Percentiles rank a stretch among this genome's conserved stretches.
phyloP scores from a whole-genome alignment of 1,140 invertebrate species.

The Drosophila dunni region DNA sequence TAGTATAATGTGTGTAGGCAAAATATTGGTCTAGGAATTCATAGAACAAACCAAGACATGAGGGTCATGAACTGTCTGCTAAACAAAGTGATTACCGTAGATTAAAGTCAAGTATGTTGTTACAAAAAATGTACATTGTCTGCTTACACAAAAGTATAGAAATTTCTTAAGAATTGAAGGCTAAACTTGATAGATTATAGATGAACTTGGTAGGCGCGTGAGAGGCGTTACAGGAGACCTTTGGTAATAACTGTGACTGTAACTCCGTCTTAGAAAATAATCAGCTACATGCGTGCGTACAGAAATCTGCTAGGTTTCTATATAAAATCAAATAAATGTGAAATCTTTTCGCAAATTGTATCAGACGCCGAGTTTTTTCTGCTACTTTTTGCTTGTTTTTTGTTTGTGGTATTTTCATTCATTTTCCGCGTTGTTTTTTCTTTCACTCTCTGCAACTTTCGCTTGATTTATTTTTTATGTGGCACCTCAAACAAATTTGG shows the following conservation, averaged over 20 bases:
- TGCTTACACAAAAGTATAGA: too few relatives aligned
- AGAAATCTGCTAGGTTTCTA: not conserved
- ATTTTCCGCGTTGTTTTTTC: constrained; percentile 7
- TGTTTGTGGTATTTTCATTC: constrained; percentile 23
- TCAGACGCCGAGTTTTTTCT: constrained; percentile 41
- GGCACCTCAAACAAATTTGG: constrained; percentile 67
- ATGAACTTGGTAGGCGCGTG: not conserved
- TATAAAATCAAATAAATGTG: constrained; percentile 42
- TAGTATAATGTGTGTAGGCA: too few relatives aligned
- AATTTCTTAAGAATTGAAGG: too few relatives aligned
- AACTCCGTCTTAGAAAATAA: constrained; percentile 5
- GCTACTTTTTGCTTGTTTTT: constrained; percentile 20
- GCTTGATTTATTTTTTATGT: constrained; percentile 52
- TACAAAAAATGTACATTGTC: too few relatives aligned
- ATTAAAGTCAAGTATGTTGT: too few relatives aligned
- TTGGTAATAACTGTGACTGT: constrained; percentile 15
- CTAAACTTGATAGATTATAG: not conserved
- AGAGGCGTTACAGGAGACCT: not conserved
- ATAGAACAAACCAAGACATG: too few relatives aligned
- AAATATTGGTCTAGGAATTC: too few relatives aligned
- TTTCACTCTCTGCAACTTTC: not conserved
- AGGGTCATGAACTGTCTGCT: too few relatives aligned
- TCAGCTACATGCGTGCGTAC: not conserved
- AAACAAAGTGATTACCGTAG: too few relatives aligned
- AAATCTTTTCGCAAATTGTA: constrained; percentile 29